Percentiles rank a stretch among this genome's conserved stretches.
Evolutionary conservation across 2,113 vertebrate genomes (phyloP).

Genomic region (Chloropsis cyanopogon): DNA sequence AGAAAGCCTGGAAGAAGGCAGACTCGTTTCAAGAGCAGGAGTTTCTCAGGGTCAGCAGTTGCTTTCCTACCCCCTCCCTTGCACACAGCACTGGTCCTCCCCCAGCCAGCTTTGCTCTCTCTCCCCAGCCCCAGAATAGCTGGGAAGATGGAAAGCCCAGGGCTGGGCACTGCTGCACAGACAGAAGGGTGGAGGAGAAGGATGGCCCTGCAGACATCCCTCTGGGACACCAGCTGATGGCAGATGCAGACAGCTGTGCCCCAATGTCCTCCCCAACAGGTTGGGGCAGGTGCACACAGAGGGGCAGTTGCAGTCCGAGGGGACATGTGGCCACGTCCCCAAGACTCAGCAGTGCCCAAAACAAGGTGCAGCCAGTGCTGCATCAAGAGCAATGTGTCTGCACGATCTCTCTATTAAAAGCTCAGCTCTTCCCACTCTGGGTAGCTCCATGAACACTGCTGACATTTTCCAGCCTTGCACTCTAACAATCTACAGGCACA

Average conservation of each 20-base stretch:
- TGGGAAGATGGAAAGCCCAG: fast-evolving
- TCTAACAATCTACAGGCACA: not conserved
- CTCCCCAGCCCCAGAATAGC: not conserved
- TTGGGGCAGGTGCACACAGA: not conserved
- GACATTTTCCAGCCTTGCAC: not conserved
- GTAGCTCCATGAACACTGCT: fast-evolving
- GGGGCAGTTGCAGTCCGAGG: not conserved
- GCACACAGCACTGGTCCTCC: not conserved
- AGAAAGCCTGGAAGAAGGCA: not conserved
- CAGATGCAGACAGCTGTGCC: not conserved
- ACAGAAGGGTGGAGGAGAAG: not conserved
- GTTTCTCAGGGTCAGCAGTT: not conserved
- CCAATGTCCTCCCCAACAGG: fast-evolving
- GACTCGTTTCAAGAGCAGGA: not conserved
- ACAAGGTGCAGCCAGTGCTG: not conserved
- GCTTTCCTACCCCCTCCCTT: not conserved
- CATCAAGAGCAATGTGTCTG: not conserved
- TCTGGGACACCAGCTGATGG: not conserved
- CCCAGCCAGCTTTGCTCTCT: not conserved
- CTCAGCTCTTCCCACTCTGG: not conserved
- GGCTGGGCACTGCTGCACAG: not conserved
- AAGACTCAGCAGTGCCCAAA: not conserved
- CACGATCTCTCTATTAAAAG: not conserved
- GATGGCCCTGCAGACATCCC: not conserved
- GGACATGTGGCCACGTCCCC: fast-evolving